phyloP scores from a whole-genome alignment of 1,140 invertebrate species.

The Holcopasites calliopsidis region DNA sequence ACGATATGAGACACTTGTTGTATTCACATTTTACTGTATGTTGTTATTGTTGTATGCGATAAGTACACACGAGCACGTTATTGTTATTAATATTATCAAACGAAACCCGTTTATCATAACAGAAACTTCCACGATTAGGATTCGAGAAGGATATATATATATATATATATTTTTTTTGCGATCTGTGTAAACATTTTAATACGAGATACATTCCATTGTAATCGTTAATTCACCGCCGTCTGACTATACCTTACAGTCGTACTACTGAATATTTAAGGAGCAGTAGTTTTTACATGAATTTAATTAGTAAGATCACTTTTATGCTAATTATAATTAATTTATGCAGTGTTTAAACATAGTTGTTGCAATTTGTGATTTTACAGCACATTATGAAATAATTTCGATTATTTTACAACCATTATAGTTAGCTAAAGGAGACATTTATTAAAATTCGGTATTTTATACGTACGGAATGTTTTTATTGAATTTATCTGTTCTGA shows the following conservation, averaged over 20 bases:
- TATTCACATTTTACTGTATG: slow-evolving; percentile 19
- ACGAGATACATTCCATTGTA: slow-evolving; percentile 1
- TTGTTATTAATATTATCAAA: slow-evolving; percentile 18
- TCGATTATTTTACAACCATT: background rate
- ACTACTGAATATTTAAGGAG: background rate
- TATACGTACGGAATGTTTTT: background rate
- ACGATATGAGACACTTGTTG: slow-evolving; percentile 3
- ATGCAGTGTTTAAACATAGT: background rate
- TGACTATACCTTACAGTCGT: slow-evolving; percentile 1
- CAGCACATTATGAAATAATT: background rate
- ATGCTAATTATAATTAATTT: background rate
- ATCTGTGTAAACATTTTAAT: background rate
- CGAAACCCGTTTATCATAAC: background rate
- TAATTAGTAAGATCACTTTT: background rate
- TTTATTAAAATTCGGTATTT: too few species aligned
- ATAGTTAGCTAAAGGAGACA: too few species aligned
- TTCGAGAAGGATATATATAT: slow-evolving; percentile 5
- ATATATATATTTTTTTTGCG: too few species aligned
- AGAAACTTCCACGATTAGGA: background rate
- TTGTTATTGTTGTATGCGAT: slow-evolving; percentile 17
- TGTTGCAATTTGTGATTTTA: background rate
- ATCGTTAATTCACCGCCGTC: background rate
- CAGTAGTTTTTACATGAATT: background rate
- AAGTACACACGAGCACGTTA: background rate
- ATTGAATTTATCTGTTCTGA: background rate